Conservation (phyloP, 2,888 invertebrate species). For the Petrolisthes manimaculis region DNA sequence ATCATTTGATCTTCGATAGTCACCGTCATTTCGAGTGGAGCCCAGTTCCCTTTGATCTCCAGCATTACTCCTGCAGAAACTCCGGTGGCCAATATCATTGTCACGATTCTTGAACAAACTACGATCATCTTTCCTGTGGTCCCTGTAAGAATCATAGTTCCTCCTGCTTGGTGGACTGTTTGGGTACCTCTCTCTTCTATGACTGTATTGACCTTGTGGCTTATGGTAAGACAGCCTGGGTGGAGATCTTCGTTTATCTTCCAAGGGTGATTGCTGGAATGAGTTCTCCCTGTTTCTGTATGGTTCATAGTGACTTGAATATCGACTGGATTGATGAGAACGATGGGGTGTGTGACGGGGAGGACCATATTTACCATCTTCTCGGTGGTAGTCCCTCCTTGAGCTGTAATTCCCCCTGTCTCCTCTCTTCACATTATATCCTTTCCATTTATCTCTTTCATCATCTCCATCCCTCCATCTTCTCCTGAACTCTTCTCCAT, state of each 20-base stretch:
- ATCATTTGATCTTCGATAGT: too few species aligned
- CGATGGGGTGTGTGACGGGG: background rate
- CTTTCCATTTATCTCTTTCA: background rate
- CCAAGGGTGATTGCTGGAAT: conserved; percentile 33
- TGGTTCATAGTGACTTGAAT: background rate
- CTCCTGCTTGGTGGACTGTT: conserved; percentile 6
- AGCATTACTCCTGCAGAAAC: background rate
- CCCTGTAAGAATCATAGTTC: background rate
- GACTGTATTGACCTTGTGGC: background rate
- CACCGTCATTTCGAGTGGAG: too few species aligned
- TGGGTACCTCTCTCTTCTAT: conserved; percentile 12
- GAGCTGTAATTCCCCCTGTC: background rate
- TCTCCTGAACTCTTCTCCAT: background rate
- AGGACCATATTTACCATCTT: background rate
- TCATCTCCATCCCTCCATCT: background rate
- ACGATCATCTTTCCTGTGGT: background rate
- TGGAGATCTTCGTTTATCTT: conserved; percentile 38
- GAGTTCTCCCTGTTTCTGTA: background rate
- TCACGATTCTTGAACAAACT: background rate
- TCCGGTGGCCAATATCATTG: background rate
- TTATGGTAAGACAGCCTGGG: conserved; percentile 40
- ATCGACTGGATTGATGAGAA: background rate
- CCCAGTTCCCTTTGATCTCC: too few species aligned
- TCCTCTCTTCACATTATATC: background rate
- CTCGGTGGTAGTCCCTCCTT: background rate